phyloP scores from a whole-genome alignment of 2,797 vertebrate species.

The Sciurus vulgaris region DNA sequence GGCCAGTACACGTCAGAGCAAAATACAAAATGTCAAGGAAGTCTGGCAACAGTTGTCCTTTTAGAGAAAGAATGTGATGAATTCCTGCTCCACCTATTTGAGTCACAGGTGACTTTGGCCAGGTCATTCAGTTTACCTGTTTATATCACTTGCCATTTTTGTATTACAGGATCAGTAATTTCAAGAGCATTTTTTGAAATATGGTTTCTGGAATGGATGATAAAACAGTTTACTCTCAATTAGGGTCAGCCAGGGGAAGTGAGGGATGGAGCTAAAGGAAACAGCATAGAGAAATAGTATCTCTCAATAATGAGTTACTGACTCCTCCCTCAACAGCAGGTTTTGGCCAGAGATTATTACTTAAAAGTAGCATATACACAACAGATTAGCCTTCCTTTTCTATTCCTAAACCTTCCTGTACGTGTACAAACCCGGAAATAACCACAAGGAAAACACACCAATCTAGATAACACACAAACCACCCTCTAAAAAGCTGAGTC shows the following conservation, averaged over 20 bases:
- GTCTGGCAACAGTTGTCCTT: neutral
- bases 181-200: neutral
- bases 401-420: neutral
- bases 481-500: slow-evolving; percentile 6
- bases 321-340: neutral
- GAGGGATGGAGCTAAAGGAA: slow-evolving; percentile 36
- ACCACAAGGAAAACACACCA: neutral
- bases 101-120: slow-evolving; percentile 75
- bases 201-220: slow-evolving; percentile 42
- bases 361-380: neutral
- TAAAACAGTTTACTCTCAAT: slow-evolving; percentile 10
- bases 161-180: slow-evolving; percentile 37
- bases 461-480: neutral
- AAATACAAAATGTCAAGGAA: neutral
- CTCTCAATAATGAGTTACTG: neutral
- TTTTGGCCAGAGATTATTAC: neutral
- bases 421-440: neutral
- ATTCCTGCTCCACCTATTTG: slow-evolving; percentile 70
- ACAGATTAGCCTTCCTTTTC: neutral
- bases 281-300: neutral
- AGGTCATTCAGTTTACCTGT: slow-evolving; percentile 49
- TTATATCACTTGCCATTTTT: slow-evolving; percentile 1
- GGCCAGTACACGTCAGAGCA: neutral
- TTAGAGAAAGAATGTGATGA: slow-evolving; percentile 36
- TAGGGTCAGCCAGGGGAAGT: neutral